Base-by-base conservation (phyloP, 2,888 invertebrate species). In the Achlya flavicornis region DNA sequence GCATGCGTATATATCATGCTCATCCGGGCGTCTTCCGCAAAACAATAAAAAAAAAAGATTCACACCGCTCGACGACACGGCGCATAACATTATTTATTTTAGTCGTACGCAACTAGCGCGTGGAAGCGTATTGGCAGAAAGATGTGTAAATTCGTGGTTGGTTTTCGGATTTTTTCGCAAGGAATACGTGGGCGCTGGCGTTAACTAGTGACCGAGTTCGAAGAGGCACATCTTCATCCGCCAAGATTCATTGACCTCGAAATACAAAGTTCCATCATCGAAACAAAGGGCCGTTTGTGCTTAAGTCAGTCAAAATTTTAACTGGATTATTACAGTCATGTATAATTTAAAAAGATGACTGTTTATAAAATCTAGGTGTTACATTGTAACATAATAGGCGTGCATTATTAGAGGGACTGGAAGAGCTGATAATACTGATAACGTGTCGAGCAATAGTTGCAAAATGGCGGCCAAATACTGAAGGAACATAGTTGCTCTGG, bases 181-280 rank as follows among this genome's bases (percentile, higher is more conserved):
- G 19, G 38, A n/a, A 14, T 61, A 66, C 68, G 75, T 74, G 67
- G 73, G 69, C 70, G 69, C 59, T 60, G 71, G 66, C 70, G 70
- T 58, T 35, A 33, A 58, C 32, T 68, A 70, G 69, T 72, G 77
- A 69, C 70, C 67, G 73, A 69, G 63, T 69, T 67, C 64, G 66
- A 73, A 66, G 69, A 75, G 69, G 73, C 74, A 73, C 67, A 67
- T 70, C 64, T 81, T 77, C 79, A 75, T 64, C 69, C 69, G 69
- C 71, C 75, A 73, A 74, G 82, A 75, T 82, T 78, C 84, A 79
- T 81, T 85, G 85, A 87, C 83, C 85, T 75, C 74, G 63, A 69
- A 12, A 41, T 70, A 71, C 66, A 62, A 62, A 70, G 64, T 62
- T 65, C 26, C 41, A 12, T 14, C 1, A 14, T 32, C 14, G 14